A percentile compares a stretch with the other conserved stretches of the same genome.
phyloP scores from a whole-genome alignment of 2,888 invertebrate species.

The Troilus luridus region DNA sequence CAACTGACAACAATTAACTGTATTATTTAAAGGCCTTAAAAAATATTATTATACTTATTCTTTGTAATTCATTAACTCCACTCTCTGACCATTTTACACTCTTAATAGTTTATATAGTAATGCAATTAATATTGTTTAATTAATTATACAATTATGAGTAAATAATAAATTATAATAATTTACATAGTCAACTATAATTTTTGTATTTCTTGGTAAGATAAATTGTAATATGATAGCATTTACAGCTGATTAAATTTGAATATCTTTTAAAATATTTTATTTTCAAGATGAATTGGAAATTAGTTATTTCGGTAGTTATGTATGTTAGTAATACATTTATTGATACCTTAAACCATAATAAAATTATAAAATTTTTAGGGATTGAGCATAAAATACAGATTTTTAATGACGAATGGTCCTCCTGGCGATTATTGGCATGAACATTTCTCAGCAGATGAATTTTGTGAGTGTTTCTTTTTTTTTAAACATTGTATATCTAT shows the following conservation, averaged over 20 bases:
- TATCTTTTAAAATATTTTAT: too few species aligned
- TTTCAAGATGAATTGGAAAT: too few species aligned
- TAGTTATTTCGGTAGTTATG: too few species aligned
- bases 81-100: too few species aligned
- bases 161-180: not conserved
- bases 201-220: not conserved
- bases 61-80: too few species aligned
- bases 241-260: too few species aligned
- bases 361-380: conserved; percentile 72
- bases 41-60: too few species aligned
- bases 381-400: conserved; percentile 82
- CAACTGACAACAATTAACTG: too few species aligned
- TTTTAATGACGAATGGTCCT: conserved; percentile 90
- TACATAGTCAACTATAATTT: not conserved
- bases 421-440: conserved; percentile 86
- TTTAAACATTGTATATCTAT: not conserved
- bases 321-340: conserved; percentile 1
- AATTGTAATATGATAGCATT: not conserved
- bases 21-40: too few species aligned
- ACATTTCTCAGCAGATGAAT: conserved; percentile 95
- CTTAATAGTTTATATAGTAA: too few species aligned
- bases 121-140: not conserved
- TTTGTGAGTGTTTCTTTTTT: conserved; percentile 78
- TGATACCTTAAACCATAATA: not conserved
- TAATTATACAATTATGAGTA: not conserved